Conservation (phyloP, 2,113 vertebrate species). For the Herpetotheres cachinnans region DNA sequence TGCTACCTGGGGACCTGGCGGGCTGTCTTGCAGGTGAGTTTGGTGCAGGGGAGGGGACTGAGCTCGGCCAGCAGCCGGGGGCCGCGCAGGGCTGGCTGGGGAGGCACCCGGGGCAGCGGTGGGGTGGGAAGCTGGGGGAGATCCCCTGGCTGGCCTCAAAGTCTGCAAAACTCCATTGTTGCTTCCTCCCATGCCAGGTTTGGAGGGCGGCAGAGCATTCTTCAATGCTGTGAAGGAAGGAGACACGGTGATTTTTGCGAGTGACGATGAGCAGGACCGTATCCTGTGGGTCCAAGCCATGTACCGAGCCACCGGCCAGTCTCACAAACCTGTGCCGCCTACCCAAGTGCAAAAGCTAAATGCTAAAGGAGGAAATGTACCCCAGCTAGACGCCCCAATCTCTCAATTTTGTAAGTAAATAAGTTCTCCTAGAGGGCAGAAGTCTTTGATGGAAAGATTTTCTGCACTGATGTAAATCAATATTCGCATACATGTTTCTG, state of each 20-base stretch:
- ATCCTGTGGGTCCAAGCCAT: conserved; percentile 99
- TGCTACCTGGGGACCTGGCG: neutral
- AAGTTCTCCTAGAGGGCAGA: conserved; percentile 38
- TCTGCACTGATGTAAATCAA: conserved; percentile 33
- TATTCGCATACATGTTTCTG: neutral
- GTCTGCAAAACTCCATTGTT: neutral
- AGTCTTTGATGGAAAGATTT: conserved; percentile 33
- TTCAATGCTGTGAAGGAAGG: conserved; percentile 99
- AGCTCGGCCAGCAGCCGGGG: neutral
- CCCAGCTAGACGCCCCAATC: conserved; percentile 96
- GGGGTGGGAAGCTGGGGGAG: neutral
- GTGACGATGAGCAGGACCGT: conserved; percentile 96
- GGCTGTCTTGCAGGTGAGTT: neutral
- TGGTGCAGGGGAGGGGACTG: neutral
- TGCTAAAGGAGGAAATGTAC: conserved; percentile 88
- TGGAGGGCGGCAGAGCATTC: conserved; percentile 95
- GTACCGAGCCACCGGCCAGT: conserved; percentile 97
- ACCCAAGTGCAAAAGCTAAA: conserved; percentile 99
- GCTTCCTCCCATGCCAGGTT: conserved; percentile 74
- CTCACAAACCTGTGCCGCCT: conserved; percentile 95
- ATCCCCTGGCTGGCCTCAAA: neutral
- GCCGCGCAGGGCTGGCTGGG: neutral
- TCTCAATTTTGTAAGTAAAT: conserved; percentile 98
- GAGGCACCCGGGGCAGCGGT: rapidly evolving
- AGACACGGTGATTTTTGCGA: conserved; percentile 98